Conservation (phyloP, 2,797 vertebrate species). For the Botia kubotai region DNA sequence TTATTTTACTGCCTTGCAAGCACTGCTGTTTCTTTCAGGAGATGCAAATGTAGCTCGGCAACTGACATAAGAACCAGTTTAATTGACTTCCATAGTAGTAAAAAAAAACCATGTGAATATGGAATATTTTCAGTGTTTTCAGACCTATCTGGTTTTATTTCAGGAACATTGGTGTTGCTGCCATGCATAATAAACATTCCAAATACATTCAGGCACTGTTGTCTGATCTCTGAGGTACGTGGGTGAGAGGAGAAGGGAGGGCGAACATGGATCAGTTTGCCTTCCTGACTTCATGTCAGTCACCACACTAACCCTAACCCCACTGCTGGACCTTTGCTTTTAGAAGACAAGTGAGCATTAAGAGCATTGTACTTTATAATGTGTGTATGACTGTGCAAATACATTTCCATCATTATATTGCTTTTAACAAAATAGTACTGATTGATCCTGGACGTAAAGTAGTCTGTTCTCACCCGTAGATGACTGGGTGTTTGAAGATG, state of each 20-base stretch:
- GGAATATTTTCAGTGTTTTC: slow-evolving; percentile 1
- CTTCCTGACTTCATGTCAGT: neutral
- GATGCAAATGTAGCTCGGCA: neutral
- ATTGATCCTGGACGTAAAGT: no score
- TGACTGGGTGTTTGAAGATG: slow-evolving; percentile 80
- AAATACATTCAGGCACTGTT: slow-evolving; percentile 31
- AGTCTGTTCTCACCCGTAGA: slow-evolving; percentile 85
- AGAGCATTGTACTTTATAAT: no score
- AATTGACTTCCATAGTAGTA: neutral
- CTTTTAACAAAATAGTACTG: neutral
- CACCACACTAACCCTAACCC: neutral
- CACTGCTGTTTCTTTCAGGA: neutral
- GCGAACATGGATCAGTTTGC: slow-evolving; percentile 6
- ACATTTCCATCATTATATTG: no score
- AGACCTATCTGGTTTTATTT: slow-evolving; percentile 11
- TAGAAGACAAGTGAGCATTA: slow-evolving; percentile 1
- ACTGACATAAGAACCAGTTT: neutral
- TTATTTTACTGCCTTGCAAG: neutral
- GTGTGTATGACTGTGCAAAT: no score
- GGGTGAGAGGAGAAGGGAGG: slow-evolving; percentile 40
- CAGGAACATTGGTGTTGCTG: slow-evolving; percentile 8
- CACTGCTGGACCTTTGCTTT: neutral
- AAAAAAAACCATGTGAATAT: neutral
- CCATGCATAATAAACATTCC: slow-evolving; percentile 23
- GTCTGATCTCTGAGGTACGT: slow-evolving; percentile 45